Evolutionary conservation across 2,113 vertebrate species (phyloP), one percentile per base, ranked within the genome.

Genomic region (Grammomys surdaster): DNA sequence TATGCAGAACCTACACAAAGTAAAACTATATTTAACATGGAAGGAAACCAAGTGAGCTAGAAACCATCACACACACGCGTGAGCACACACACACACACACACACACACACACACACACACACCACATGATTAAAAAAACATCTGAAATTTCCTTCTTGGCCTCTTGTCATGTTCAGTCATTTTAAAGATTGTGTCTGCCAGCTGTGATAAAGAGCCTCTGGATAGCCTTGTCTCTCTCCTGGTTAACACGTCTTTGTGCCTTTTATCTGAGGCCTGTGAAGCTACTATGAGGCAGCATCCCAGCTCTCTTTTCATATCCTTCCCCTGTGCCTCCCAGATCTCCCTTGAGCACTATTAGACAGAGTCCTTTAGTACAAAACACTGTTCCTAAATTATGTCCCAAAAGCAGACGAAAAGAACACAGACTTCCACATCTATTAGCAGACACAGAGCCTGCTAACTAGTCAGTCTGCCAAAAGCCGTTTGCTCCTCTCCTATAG

Each of bases 351-450:
- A 88, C 72, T 60, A 76, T 48, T n/a, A 95, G 77, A 94, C 81
- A 94, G 67, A 43, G n/a, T 81, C 67, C 72, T 95, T 90, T 72
- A 75, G n/a, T 89, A 93, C 65, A 91, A 89, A 88, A 95, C 36
- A 48, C 33, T 77, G 84, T 63, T 94, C 77, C 90, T 96, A 92
- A 87, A 89, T 90, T 82, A 96, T 56, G 69, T n/a, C 60, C 86
- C 95, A 63, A 93, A 94, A 95, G 89, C 77, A 97, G 73, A 96
- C 65, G 96, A 95, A 97, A 95, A 97, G 95, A 97, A 97, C 20
- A 54, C 67, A 96, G 81, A 97, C 92, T 58, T 95, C 89, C 48
- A 89, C 76, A n/a, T 92, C 81, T 95, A 67, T 70, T 88, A 93
- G 91, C 96, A 75, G 92, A 92, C 90, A 96, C 93, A 95, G 5